Evolutionary conservation across 2,113 vertebrate species (phyloP).

Genomic region (Puffinus mauretanicus): DNA sequence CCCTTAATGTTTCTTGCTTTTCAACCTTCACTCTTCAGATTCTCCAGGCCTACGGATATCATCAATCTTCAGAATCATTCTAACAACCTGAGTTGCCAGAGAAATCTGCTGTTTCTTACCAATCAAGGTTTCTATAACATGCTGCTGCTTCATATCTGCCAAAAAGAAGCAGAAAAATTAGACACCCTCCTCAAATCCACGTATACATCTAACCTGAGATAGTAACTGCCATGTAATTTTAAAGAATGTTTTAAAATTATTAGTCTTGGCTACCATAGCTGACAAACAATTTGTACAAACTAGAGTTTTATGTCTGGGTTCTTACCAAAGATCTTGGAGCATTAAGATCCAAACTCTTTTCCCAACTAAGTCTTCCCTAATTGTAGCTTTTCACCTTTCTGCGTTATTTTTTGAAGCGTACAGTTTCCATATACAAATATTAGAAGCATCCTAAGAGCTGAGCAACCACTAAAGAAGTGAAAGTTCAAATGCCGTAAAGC

Average conservation of each 20-base stretch:
- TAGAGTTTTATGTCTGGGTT: background rate
- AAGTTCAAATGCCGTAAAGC: background rate
- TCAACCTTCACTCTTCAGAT: conserved; percentile 81
- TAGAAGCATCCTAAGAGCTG: background rate
- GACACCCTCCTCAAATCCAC: background rate
- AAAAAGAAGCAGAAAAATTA: background rate
- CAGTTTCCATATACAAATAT: background rate
- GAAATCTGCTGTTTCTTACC: conserved; percentile 97
- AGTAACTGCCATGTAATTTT: background rate
- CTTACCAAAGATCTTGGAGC: background rate
- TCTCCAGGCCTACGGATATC: conserved; percentile 94
- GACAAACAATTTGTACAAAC: background rate
- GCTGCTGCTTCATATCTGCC: conserved; percentile 95
- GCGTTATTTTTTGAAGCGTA: background rate
- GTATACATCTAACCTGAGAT: accelerated
- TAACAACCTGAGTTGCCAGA: conserved; percentile 93
- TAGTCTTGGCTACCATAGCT: background rate
- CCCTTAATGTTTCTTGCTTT: background rate
- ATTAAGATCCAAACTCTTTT: background rate
- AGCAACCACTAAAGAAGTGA: background rate
- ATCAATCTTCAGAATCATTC: conserved; percentile 98
- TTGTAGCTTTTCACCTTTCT: background rate
- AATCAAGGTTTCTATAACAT: conserved; percentile 96
- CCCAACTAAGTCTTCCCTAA: background rate
- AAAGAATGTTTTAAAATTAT: background rate